These are phyloP conservation scores for Apoda limacodes DNA, from an alignment of 2,888 invertebrate species.

Conservation along the genomic window DNA sequence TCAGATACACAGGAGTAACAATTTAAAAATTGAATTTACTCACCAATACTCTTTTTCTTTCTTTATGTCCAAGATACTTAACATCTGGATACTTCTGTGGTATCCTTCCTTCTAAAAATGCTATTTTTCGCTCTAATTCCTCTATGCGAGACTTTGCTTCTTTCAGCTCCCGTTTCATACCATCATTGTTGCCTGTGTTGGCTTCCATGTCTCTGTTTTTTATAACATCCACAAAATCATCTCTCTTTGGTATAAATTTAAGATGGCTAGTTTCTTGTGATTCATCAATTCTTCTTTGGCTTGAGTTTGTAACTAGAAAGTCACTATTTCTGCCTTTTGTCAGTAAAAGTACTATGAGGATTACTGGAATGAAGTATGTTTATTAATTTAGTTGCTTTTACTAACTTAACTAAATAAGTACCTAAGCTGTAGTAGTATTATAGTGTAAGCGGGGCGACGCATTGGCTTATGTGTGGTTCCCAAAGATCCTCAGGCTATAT, in stretches of 20 bases:
- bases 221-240: constrained; percentile 24
- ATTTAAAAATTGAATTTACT: constrained; percentile 25
- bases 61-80: constrained; percentile 90
- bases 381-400: too few species aligned
- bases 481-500: too few species aligned
- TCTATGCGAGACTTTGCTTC: constrained; percentile 74
- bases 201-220: constrained; percentile 28
- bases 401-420: too few species aligned
- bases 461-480: too few species aligned
- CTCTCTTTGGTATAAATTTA: constrained; percentile 32
- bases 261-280: constrained; percentile 35
- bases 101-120: constrained; percentile 76
- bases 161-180: constrained; percentile 60
- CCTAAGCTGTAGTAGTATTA: too few species aligned
- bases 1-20: constrained; percentile 2
- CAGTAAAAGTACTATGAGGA: constrained; percentile 43
- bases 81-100: constrained; percentile 92
- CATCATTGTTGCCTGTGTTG: constrained; percentile 26
- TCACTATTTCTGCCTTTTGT: constrained; percentile 30
- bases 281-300: constrained; percentile 34
- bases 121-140: constrained; percentile 78
- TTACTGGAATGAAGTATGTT: too few species aligned
- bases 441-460: too few species aligned
- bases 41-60: constrained; percentile 92
- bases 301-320: constrained; percentile 22